Evolutionary conservation across 2,113 vertebrate species (phyloP), one percentile per base, ranked within the genome.

Genomic region (Ginglymostoma cirratum): DNA sequence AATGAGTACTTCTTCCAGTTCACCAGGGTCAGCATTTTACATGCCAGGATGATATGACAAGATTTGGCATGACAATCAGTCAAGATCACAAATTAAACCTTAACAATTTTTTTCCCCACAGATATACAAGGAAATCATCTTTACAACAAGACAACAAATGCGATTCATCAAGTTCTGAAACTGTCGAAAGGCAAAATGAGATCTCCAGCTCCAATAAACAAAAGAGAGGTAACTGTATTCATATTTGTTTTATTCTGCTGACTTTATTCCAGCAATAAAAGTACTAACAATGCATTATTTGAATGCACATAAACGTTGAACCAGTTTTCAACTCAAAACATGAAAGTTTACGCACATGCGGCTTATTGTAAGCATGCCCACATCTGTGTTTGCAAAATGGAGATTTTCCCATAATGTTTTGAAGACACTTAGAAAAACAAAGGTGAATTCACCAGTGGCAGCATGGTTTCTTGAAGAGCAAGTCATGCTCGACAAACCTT

Each of bases 141-240:
- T 97, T 98, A 95, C 95, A 98, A 2, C 97, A 96, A 65, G 93
- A 97, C 96, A 97, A 97, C 95, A 98, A 97, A 97, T 98, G 98
- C 0, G 98, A 99, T 96, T 98, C 98, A 30, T 98, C 98, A 4
- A 98, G 97, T 10, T 98, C 98, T 86, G 98, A 99, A 97, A 96
- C 97, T 5, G 97, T 97, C 38, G 98, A 98, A 97, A 98, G 97
- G 38, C 98, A 98, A 96, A 97, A 97, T 96, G 98, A 98, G 96
- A 97, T 97, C 96, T 96, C 98, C 85, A 98, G 97, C 96, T 98
- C 98, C 72, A 98, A 97, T 0, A 97, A 98, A 95, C 98, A 98
- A 96, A 98, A 98, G 97, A 98, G 97, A 98, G 98, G 98, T 99
- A 97, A 97, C 98, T 38, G 6, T 66, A 52, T 72, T 52, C 30